Evolutionary conservation across 2,888 invertebrate species (phyloP), one percentile per base, ranked within the genome.

Genomic region (Rhingia campestris): DNA sequence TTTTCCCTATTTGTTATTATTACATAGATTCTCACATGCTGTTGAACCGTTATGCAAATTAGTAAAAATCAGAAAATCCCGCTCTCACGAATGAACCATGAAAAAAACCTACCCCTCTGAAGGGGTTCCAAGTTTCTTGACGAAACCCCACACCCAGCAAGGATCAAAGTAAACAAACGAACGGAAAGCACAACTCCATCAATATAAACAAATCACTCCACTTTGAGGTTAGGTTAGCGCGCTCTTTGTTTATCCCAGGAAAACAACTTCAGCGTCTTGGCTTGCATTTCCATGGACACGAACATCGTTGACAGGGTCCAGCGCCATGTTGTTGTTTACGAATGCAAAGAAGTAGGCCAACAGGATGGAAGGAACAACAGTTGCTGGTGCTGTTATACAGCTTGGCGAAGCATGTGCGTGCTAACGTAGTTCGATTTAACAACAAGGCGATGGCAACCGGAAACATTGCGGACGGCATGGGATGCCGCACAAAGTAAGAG

Each of bases 361-460:
- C 79, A 70, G 59, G 69, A 70, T 74, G 69, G 43, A 58, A 74
- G 79, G 12, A 84, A 80, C 69, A 84, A 84, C 79, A 80, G 70
- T 80, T 79, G 74, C 69, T 72, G 70, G 66, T 14, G 43, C 7
- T 39, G 67, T 51, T 22, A 1, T 22, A 22, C 22, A 22, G 49
- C 32, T n/a, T 45, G 49, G 49, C 10, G 10, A 14, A 73, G 84
- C 74, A 84, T 84, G 79, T 84, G 84, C 84, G 84, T 84, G 84
- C 75, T 66, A 75, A 80, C 80, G 66, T 84, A 70, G 74, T 84
- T 84, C 84, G 84, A 84, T 84, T 84, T 84, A 84, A 84, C 84
- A 84, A 80, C 70, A 80, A 59, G 61, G 49, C 84, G 84, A 84
- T 84, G 84, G 84, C 80, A 84, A 84, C 84, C 84, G 84, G 84